Conservation (phyloP, 2,888 invertebrate genomes). For the Chesias legatella region DNA sequence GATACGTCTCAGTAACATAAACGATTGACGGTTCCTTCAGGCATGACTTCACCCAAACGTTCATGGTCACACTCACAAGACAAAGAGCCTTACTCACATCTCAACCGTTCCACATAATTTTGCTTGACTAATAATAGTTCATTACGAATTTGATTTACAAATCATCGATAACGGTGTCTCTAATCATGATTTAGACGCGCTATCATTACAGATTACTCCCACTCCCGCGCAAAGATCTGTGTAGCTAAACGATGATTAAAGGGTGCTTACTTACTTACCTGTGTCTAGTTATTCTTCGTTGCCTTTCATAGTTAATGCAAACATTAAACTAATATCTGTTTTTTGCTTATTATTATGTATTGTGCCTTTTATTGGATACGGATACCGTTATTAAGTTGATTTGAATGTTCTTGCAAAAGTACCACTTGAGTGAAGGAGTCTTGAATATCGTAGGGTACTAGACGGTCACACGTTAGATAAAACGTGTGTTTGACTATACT, state of each 20-base stretch:
- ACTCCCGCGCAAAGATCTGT: constrained; percentile 19
- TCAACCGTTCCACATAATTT: too few relatives aligned
- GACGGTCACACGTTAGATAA: too few relatives aligned
- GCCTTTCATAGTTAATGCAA: constrained; percentile 18
- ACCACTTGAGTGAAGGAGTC: too few relatives aligned
- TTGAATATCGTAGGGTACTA: too few relatives aligned
- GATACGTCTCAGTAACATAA: too few relatives aligned
- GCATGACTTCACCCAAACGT: too few relatives aligned
- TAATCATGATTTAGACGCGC: constrained; percentile 28
- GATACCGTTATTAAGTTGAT: too few relatives aligned
- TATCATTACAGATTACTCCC: constrained; percentile 31
- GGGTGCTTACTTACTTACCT: constrained; percentile 4
- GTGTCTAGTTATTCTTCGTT: constrained; percentile 11
- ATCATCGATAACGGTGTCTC: constrained; percentile 7
- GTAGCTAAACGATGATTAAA: constrained; percentile 26
- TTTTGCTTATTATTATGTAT: constrained; percentile 2
- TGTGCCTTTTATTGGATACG: constrained; percentile 1
- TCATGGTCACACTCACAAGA: too few relatives aligned
- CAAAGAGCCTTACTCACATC: too few relatives aligned
- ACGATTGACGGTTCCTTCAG: too few relatives aligned
- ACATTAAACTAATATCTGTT: constrained; percentile 4
- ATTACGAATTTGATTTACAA: constrained; percentile 10
- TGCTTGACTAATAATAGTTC: not conserved
- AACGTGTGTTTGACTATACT: too few relatives aligned
- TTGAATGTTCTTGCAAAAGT: too few relatives aligned